A percentile compares a stretch with the other conserved stretches of the same genome.
Evolutionary conservation across 2,888 invertebrate genomes (phyloP).

Genomic region (Hydrotaea cyrtoneurina): DNA sequence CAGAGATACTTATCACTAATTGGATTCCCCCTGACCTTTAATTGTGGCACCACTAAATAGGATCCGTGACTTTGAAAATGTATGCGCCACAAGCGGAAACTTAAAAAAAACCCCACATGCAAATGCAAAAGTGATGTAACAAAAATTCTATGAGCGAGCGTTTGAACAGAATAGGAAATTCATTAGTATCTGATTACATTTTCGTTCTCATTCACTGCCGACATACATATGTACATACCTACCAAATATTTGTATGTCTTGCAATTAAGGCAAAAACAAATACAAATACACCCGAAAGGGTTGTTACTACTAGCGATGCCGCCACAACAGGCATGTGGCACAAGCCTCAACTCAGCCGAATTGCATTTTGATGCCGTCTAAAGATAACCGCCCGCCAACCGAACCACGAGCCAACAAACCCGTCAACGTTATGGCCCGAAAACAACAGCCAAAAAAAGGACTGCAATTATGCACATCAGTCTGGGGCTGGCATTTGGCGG

Average conservation of each 20-base stretch:
- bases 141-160: neutral
- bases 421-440: neutral
- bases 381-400: constrained; percentile 14
- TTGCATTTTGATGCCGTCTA: constrained; percentile 36
- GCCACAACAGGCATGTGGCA: constrained; percentile 10
- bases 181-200: constrained; percentile 40
- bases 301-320: neutral
- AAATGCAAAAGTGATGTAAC: constrained; percentile 5
- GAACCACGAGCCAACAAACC: neutral
- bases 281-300: neutral
- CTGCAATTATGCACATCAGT: neutral
- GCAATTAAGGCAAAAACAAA: neutral
- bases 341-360: neutral
- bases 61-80: neutral
- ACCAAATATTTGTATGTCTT: constrained; percentile 29
- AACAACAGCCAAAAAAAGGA: neutral
- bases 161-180: constrained; percentile 18
- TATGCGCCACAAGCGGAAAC: neutral
- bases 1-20: constrained; percentile 65
- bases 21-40: constrained; percentile 67
- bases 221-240: neutral
- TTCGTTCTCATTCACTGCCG: neutral
- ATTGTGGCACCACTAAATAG: constrained; percentile 32
- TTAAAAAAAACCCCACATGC: neutral
- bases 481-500: constrained; percentile 20